Percentiles rank a stretch among this genome's conserved stretches.
phyloP scores from a whole-genome alignment of 2,888 invertebrate species.

The Epinotia nisella region DNA sequence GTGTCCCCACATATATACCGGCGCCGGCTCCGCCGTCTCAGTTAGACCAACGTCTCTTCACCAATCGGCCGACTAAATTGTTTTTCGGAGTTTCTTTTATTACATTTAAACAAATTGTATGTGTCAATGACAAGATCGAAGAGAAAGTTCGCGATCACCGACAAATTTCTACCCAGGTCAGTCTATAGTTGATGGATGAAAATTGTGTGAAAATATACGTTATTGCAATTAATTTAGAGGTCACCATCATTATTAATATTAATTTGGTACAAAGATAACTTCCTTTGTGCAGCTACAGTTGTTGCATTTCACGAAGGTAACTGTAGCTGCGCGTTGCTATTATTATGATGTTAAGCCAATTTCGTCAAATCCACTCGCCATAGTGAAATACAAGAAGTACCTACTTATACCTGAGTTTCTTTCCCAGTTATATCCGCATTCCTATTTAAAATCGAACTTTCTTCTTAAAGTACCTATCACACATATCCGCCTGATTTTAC shows the following conservation, averaged over 20 bases:
- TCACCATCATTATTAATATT: not conserved
- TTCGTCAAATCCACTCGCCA: no score
- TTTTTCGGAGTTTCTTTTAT: slow-evolving; percentile 70
- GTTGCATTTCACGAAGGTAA: no score
- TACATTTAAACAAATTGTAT: slow-evolving; percentile 62
- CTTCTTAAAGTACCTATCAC: not conserved
- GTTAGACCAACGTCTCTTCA: slow-evolving; percentile 59
- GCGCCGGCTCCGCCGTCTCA: slow-evolving; percentile 53
- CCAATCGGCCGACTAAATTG: slow-evolving; percentile 67
- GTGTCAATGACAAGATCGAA: slow-evolving; percentile 85
- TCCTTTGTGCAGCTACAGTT: not conserved
- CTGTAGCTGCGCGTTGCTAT: no score
- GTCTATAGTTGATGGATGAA: slow-evolving; percentile 46
- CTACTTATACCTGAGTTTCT: no score
- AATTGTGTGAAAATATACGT: not conserved
- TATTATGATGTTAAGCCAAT: no score
- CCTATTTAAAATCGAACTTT: not conserved
- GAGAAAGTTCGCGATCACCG: slow-evolving; percentile 82
- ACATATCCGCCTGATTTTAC: not conserved
- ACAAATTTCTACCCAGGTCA: slow-evolving; percentile 84
- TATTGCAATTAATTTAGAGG: not conserved
- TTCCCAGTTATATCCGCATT: not conserved
- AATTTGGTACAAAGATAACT: not conserved
- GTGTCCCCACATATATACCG: slow-evolving; percentile 51
- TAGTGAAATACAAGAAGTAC: no score